Base-by-base conservation (phyloP, 2,113 vertebrate genomes). In the Artemisiospiza belli region DNA sequence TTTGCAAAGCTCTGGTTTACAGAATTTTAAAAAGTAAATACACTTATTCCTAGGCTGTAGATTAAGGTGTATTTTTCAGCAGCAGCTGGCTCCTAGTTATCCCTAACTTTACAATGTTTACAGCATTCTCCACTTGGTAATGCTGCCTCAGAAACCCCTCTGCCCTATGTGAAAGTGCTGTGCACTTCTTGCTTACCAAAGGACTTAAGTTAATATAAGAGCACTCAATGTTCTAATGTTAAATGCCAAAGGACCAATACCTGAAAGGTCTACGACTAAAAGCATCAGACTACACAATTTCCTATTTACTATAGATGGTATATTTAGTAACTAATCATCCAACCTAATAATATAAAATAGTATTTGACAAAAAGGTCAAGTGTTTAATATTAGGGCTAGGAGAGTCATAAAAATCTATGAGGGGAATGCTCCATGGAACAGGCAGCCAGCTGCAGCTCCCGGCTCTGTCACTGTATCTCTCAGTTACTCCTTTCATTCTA, bases 301-400 rank as follows among this genome's bases (percentile, higher is more conserved):
- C 80, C 94, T 98, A 90, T 98, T 98, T 98, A 97, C 97, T 95
- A 43, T 87, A 96, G 97, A 96, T 87, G 95, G 77, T 98, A 90
- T 98, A 96, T 97, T 98, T 97, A 97, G 96, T 97, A 97, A 97
- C 96, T 97, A 97, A 98, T 97, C 97, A 96, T 95, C 83, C 96
- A 97, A 91, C 90, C 87, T 96, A 97, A 97, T 97, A 97, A 95
- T 89, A 90, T 93, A 87, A 96, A 98, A 96, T 67, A 96, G 75
- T 92, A 96, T 97, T 97, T 97, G 98, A 97, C 96, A 95, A 92
- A 98, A 97, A 98, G 98, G 97, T 97, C 97, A 97, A 98, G 57
- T 97, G 92, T 96, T 97, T 97, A 96, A 97, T 96, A 96, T 93
- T 96, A 96, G 91, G 92, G 79, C 91, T 83, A 93, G 90, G 87